phyloP scores from a whole-genome alignment of 1,140 invertebrate species.

The Druon quercuslanigerum region DNA sequence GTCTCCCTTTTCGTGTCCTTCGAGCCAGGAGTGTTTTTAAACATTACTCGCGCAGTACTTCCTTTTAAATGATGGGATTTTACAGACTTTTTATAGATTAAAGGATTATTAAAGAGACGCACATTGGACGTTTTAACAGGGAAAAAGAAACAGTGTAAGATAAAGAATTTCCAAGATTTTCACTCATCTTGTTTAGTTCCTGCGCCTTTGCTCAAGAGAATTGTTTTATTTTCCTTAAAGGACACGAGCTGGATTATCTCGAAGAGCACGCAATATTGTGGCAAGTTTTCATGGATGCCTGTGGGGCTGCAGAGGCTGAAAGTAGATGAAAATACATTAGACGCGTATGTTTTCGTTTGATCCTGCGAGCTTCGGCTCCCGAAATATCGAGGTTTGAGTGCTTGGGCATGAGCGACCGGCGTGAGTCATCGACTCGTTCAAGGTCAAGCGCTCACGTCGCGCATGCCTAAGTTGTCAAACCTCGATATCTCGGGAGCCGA shows the following conservation, averaged over 20 bases:
- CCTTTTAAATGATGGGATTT: conserved; percentile 33
- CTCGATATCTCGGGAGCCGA: no score
- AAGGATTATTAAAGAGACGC: background rate
- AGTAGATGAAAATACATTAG: no score
- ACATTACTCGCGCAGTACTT: background rate
- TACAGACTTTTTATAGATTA: conserved; percentile 48
- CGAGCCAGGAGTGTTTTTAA: background rate
- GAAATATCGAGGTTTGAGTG: no score
- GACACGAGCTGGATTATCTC: background rate
- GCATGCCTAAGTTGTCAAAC: no score
- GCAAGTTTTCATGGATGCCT: no score
- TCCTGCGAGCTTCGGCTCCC: no score
- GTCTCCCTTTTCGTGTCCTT: conserved; percentile 1
- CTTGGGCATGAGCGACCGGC: no score
- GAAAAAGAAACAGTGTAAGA: conserved; percentile 29
- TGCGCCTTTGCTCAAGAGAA: background rate
- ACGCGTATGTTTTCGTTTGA: no score
- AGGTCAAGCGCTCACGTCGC: no score
- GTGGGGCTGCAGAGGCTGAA: no score
- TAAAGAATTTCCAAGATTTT: conserved; percentile 31
- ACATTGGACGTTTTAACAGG: background rate
- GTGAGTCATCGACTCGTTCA: no score
- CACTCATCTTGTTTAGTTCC: background rate
- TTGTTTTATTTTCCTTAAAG: conserved; percentile 11
- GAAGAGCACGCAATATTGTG: no score